Conservation (phyloP, 2,113 vertebrate species). For the Python bivittatus region DNA sequence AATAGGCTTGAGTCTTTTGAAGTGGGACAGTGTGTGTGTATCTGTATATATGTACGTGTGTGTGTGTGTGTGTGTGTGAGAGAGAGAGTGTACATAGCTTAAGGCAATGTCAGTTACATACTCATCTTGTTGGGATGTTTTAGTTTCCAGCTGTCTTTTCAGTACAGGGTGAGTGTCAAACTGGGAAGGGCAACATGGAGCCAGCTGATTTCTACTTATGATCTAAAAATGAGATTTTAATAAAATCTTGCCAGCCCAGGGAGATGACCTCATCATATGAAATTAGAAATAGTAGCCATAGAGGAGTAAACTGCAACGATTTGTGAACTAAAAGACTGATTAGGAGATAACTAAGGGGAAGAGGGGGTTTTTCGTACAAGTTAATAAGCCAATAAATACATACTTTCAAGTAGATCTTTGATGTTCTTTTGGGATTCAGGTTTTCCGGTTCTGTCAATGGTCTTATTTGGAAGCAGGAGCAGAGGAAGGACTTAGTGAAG, state of each 20-base stretch:
- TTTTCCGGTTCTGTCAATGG: slow-evolving; percentile 40
- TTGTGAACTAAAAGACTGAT: slow-evolving; percentile 36
- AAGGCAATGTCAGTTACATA: background rate
- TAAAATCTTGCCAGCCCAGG: slow-evolving; percentile 27
- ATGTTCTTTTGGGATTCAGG: slow-evolving; percentile 55
- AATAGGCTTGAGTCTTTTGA: background rate
- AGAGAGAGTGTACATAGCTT: background rate
- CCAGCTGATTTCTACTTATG: slow-evolving; percentile 37
- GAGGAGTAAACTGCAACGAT: slow-evolving; percentile 47
- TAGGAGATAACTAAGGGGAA: slow-evolving; percentile 44
- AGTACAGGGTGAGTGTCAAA: background rate
- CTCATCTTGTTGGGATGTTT: slow-evolving; percentile 34
- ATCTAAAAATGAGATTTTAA: slow-evolving; percentile 36
- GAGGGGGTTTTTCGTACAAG: slow-evolving; percentile 11
- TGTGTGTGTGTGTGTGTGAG: background rate
- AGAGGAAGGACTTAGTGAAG: slow-evolving; percentile 53
- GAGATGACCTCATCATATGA: slow-evolving; percentile 44
- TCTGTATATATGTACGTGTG: background rate
- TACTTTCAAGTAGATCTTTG: slow-evolving; percentile 43
- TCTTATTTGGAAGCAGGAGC: slow-evolving; percentile 27
- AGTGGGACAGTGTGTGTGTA: background rate
- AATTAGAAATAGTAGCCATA: slow-evolving; percentile 54
- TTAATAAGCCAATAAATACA: background rate
- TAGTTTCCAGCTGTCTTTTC: slow-evolving; percentile 1
- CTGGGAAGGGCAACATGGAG: background rate